Evolutionary conservation across 2,113 vertebrate genomes (phyloP).

Genomic region (Phrynosoma blainvillii): DNA sequence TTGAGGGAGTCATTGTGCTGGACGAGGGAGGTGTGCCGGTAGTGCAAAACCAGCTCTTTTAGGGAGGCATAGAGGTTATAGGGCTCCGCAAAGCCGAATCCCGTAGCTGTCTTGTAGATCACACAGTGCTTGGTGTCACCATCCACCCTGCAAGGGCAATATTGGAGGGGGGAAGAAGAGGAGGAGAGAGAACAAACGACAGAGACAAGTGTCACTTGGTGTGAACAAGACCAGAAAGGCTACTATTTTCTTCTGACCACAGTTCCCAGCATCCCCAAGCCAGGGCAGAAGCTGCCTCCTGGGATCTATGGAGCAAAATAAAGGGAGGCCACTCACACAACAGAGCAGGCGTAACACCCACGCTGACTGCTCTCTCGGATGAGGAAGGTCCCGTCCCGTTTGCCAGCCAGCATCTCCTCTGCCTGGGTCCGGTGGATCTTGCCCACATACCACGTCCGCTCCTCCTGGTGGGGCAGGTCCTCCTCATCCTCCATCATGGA

Average conservation of each 20-base stretch:
- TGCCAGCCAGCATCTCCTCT: slow-evolving; percentile 81
- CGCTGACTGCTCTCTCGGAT: slow-evolving; percentile 85
- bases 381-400: slow-evolving; percentile 82
- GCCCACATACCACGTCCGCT: slow-evolving; percentile 84
- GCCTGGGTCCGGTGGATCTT: slow-evolving; percentile 84
- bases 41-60: slow-evolving; percentile 92
- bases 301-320: not conserved
- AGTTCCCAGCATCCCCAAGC: no score
- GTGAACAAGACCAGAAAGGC: no score
- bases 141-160: slow-evolving; percentile 79
- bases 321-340: slow-evolving; percentile 77
- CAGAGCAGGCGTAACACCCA: slow-evolving; percentile 83
- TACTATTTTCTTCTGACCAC: no score
- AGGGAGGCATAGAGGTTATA: slow-evolving; percentile 93
- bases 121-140: slow-evolving; percentile 92
- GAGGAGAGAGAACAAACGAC: not conserved
- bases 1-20: slow-evolving; percentile 95
- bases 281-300: no score
- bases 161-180: no score
- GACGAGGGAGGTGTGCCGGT: slow-evolving; percentile 91
- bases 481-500: slow-evolving; percentile 82
- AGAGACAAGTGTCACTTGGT: not conserved
- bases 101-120: slow-evolving; percentile 89
- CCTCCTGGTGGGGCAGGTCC: slow-evolving; percentile 82
- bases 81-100: slow-evolving; percentile 91